A percentile compares a stretch with the other conserved stretches of the same genome.
phyloP scores from a whole-genome alignment of 2,113 vertebrate species.

The Holacanthus passer region DNA sequence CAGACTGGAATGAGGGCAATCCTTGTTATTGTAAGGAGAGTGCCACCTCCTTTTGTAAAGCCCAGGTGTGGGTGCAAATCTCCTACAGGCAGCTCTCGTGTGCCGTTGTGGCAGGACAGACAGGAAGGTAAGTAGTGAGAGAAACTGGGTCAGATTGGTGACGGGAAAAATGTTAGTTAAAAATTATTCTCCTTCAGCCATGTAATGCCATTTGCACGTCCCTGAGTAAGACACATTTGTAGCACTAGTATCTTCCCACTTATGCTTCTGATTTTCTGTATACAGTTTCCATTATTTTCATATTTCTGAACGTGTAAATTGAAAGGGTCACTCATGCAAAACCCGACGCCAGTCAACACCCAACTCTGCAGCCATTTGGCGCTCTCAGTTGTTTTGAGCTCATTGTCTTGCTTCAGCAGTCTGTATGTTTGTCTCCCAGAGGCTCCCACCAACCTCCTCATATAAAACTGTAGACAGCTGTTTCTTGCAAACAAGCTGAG shows the following conservation, averaged over 20 bases:
- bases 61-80: conserved; percentile 49
- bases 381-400: conserved; percentile 14
- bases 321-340: conserved; percentile 5
- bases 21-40: conserved; percentile 53
- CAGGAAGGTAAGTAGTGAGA: conserved; percentile 35
- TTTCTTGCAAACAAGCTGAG: conserved; percentile 30
- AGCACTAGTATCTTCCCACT: background rate
- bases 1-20: conserved; percentile 62
- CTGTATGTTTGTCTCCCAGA: conserved; percentile 25
- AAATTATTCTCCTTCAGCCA: background rate
- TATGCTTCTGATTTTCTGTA: background rate
- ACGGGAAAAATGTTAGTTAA: conserved; percentile 18
- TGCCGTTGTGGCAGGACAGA: conserved; percentile 31
- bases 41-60: conserved; percentile 40
- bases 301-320: background rate
- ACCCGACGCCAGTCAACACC: background rate
- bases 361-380: conserved; percentile 2
- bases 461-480: conserved; percentile 32
- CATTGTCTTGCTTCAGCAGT: conserved; percentile 41
- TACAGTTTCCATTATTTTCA: background rate
- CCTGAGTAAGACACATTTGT: background rate
- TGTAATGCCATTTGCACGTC: conserved; percentile 10
- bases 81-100: conserved; percentile 42
- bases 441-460: conserved; percentile 14
- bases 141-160: conserved; percentile 61